Conservation (phyloP, 2,888 invertebrate genomes). For the Pogonocherus hispidulus region DNA sequence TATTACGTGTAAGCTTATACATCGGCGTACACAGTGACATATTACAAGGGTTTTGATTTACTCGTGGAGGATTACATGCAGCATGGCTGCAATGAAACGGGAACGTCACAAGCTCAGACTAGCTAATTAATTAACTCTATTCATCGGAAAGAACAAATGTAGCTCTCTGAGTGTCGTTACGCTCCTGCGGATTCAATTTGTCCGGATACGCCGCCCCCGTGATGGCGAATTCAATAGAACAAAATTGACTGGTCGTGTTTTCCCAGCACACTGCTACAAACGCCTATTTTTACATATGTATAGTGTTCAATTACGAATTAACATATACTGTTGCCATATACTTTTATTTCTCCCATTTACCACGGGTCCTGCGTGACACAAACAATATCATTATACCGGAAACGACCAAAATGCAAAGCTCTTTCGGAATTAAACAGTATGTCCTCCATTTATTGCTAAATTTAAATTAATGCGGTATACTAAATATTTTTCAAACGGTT, state of each 20-base stretch:
- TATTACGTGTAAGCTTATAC: conserved; percentile 39
- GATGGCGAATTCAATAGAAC: conserved; percentile 53
- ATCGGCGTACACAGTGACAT: conserved; percentile 39
- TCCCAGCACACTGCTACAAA: conserved; percentile 15
- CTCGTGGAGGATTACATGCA: conserved; percentile 55
- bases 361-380: conserved; percentile 1
- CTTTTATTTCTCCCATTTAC: conserved; percentile 8
- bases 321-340: conserved; percentile 13
- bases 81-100: conserved; percentile 55
- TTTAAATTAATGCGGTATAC: background rate
- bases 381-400: conserved; percentile 18
- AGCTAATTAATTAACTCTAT: conserved; percentile 55
- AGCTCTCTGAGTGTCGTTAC: conserved; percentile 48
- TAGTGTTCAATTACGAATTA: conserved; percentile 21
- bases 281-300: conserved; percentile 22
- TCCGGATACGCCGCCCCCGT: conserved; percentile 53
- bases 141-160: conserved; percentile 54
- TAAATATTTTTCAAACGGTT: background rate
- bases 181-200: conserved; percentile 51
- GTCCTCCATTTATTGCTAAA: background rate
- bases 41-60: conserved; percentile 48
- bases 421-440: conserved; percentile 14
- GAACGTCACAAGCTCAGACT: conserved; percentile 52
- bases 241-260: conserved; percentile 27
- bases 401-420: conserved; percentile 6